These are phyloP conservation scores for Helicoverpa assulta DNA, from an alignment of 2,888 invertebrate genomes.

Conservation along the genomic window DNA sequence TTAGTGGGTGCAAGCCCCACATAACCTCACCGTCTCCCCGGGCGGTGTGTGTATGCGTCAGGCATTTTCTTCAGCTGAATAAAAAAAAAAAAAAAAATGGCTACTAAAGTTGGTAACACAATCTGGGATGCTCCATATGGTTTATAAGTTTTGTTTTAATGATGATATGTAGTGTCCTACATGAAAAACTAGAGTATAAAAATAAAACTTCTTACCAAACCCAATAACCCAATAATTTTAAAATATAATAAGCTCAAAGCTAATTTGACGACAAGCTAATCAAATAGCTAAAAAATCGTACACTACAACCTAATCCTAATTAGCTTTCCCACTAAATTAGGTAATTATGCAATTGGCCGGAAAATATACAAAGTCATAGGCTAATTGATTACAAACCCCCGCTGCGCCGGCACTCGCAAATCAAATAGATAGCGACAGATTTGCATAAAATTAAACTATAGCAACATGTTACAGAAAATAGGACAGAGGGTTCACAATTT, in stretches of 20 bases:
- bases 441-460: conserved; percentile 58
- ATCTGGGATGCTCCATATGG: no score
- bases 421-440: conserved; percentile 55
- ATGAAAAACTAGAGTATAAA: no score
- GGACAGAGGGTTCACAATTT: conserved; percentile 13
- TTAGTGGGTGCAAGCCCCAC: no score
- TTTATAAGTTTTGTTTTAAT: no score
- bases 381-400: conserved; percentile 46
- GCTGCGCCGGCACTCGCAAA: conserved; percentile 53
- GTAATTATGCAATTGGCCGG: conserved; percentile 25
- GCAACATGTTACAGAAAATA: background rate
- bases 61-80: no score
- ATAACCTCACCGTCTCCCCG: no score
- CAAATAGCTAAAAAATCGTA: background rate
- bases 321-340: conserved; percentile 19
- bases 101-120: no score
- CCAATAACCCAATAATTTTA: no score
- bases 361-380: conserved; percentile 46
- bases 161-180: no score
- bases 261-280: background rate
- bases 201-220: no score
- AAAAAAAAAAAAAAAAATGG: no score
- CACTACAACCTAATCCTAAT: background rate
- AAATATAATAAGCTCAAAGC: background rate
- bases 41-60: no score